Evolutionary conservation across 2,888 invertebrate genomes (phyloP).

Genomic region (Amphipoea oculea): DNA sequence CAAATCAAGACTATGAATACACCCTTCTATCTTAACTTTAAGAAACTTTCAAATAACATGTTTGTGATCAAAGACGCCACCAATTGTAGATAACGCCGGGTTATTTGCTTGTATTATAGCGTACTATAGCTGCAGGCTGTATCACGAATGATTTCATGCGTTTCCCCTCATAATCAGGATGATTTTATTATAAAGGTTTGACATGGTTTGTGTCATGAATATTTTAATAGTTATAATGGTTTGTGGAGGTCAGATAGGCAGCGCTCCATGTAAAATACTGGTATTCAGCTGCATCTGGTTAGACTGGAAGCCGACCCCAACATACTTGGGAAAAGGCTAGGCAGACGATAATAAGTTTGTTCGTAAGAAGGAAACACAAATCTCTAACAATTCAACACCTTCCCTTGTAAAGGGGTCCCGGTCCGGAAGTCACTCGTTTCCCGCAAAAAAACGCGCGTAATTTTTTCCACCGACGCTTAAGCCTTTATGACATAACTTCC

Average conservation of each 20-base stretch:
- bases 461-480: conserved; percentile 84
- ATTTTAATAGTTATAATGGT: neutral
- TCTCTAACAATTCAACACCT: conserved; percentile 71
- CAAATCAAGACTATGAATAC: conserved; percentile 31
- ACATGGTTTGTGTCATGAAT: neutral
- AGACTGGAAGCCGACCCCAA: neutral
- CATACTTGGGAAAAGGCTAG: neutral
- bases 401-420: conserved; percentile 67
- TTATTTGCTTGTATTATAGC: conserved; percentile 13
- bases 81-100: conserved; percentile 10
- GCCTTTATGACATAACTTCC: conserved; percentile 85
- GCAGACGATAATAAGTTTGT: no score
- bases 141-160: neutral
- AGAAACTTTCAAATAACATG: conserved; percentile 49
- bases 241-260: neutral
- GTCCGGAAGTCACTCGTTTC: conserved; percentile 85
- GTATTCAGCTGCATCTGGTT: no score
- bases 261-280: no score
- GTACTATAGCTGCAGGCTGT: neutral
- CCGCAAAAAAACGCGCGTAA: conserved; percentile 85
- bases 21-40: conserved; percentile 33
- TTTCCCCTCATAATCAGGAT: neutral
- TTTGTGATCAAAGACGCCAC: conserved; percentile 26
- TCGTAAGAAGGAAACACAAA: conserved; percentile 46
- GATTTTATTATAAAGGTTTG: neutral